Base-by-base conservation (phyloP, 2,797 vertebrate species). In the Chromis chromis region DNA sequence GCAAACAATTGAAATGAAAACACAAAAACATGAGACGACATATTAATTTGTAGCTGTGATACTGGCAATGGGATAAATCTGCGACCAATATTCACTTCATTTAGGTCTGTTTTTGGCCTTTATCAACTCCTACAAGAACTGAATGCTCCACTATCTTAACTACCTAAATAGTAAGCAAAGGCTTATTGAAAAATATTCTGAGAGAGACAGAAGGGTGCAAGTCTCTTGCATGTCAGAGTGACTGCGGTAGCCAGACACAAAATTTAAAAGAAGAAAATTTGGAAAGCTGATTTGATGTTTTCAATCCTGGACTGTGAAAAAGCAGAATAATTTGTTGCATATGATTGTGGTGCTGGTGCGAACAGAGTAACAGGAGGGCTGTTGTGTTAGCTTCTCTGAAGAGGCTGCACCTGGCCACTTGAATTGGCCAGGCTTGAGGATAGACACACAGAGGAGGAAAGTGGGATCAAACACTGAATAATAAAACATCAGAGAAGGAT, bases 351-450 rank as follows among this genome's bases (percentile, higher is more conserved):
- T 44, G 56, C 44, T 78, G 71, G 74, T 63, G 73, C 65, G 54
- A 72, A 80, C 60, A 70, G 54, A 33, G 68, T 66, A 70, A 75
- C 83, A 74, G 62, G 63, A 86, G 73, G 65, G 69, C 71, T 71
- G 70, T 79, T 80, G 76, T 82, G 74, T 79, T 84, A 74, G 84
- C 49, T 16, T 1, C 61, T 67, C 56, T 83, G 68, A 85, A 89
- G 84, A 88, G 84, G 74, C 68, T 81, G 70, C 90, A 92, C 79
- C 85, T 93, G 90, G 86, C 81, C 82, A 79, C 79, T 91, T 81
- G 80, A 89, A 71, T 63, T 70, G 78, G 58, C 59, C 31, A 16
- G 28, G 64, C 66, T 81, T 4, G 33, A 86, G 69, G 72, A 56
- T 39, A 65, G 64, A 74, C 67, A 66, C 52, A 50, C 65, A 68